Percentiles rank a stretch among this genome's conserved stretches.
phyloP scores from a whole-genome alignment of 1,140 invertebrate species.

The Drosophila albomicans region DNA sequence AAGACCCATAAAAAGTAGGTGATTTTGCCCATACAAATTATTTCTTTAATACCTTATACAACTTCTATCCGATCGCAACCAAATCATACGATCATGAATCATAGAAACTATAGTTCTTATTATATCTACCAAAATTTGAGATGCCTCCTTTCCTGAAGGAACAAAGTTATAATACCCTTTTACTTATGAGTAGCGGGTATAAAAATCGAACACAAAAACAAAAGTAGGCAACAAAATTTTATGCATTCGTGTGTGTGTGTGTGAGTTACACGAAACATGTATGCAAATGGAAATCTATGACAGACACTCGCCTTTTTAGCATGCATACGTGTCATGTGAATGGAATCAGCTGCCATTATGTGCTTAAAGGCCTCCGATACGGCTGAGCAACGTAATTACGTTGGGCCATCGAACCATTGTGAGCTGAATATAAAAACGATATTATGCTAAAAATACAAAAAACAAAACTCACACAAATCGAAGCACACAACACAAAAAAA shows the following conservation, averaged over 20 bases:
- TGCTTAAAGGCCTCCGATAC: conserved; percentile 29
- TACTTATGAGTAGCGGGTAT: no score
- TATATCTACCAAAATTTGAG: no score
- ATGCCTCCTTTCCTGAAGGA: no score
- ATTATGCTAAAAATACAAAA: conserved; percentile 18
- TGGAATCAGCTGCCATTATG: conserved; percentile 45
- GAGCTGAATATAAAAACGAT: conserved; percentile 3
- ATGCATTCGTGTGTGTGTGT: conserved; percentile 63
- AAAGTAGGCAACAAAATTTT: conserved; percentile 78
- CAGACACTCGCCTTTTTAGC: conserved; percentile 1
- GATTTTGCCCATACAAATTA: no score
- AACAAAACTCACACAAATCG: neutral
- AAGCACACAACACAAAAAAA: conserved; percentile 5
- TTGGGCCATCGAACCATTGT: conserved; percentile 1
- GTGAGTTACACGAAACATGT: conserved; percentile 64
- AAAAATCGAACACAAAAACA: no score
- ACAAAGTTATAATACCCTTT: no score
- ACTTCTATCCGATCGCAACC: no score
- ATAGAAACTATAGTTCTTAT: no score
- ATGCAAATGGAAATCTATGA: conserved; percentile 58
- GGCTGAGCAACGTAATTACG: conserved; percentile 26
- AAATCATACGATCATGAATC: no score
- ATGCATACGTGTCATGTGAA: conserved; percentile 33
- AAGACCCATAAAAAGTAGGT: no score
- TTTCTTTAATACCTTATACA: no score